phyloP scores from a whole-genome alignment of 1,140 invertebrate genomes.

The Trachelipus rathkii region DNA sequence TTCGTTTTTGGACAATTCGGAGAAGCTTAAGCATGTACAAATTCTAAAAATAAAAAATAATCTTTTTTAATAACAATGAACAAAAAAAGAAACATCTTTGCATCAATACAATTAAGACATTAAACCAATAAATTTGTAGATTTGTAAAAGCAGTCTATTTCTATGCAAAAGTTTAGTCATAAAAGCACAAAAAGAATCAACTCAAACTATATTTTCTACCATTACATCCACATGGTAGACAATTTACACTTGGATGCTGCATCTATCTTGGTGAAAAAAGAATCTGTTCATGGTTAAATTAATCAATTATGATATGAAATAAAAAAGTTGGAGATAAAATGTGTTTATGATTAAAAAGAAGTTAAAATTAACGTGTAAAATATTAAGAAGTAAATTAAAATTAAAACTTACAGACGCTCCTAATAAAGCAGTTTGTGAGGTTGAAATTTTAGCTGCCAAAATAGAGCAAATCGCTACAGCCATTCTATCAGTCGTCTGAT shows the following conservation, averaged over 20 bases:
- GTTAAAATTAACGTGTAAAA: not conserved
- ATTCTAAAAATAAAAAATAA: conserved; percentile 52
- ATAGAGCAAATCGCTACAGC: conserved; percentile 78
- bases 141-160: too few species aligned
- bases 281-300: too few species aligned
- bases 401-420: conserved; percentile 52
- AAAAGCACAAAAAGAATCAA: too few species aligned
- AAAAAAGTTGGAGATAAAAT: not conserved
- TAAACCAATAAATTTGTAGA: too few species aligned
- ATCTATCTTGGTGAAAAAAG: too few species aligned
- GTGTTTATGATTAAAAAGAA: not conserved
- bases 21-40: conserved; percentile 71
- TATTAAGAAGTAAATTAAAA: not conserved
- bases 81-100: too few species aligned
- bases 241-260: too few species aligned
- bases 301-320: not conserved
- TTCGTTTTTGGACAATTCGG: conserved; percentile 63
- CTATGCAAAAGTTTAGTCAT: too few species aligned
- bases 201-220: too few species aligned
- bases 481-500: conserved; percentile 72
- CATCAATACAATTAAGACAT: too few species aligned
- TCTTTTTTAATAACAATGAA: too few species aligned
- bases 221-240: too few species aligned
- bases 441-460: conserved; percentile 67
- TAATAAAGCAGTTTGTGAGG: conserved; percentile 66